phyloP scores from a whole-genome alignment of 2,888 invertebrate species.

The Linyphia triangularis region DNA sequence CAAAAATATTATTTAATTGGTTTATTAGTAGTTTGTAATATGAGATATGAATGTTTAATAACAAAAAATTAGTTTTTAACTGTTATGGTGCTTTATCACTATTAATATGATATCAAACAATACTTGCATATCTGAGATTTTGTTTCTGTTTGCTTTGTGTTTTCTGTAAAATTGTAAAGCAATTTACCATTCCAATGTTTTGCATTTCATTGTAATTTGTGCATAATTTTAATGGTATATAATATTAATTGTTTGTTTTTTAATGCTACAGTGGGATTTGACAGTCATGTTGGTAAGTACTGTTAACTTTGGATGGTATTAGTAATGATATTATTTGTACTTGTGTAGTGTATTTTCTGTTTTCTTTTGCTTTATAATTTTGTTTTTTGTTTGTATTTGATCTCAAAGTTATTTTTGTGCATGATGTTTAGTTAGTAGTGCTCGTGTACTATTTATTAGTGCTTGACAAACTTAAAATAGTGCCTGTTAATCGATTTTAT shows the following conservation, averaged over 20 bases:
- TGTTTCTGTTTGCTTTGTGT: neutral
- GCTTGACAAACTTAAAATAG: neutral
- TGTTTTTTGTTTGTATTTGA: no score
- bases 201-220: neutral
- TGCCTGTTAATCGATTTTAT: no score
- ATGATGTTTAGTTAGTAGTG: no score
- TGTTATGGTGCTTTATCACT: no score
- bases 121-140: no score
- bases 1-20: no score
- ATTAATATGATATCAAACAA: no score
- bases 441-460: neutral
- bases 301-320: conserved; percentile 35
- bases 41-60: no score
- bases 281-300: conserved; percentile 75
- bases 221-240: neutral
- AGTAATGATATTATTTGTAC: neutral
- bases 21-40: no score
- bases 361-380: neutral
- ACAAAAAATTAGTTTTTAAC: no score
- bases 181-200: neutral
- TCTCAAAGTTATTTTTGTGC: neutral
- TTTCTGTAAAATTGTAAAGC: neutral
- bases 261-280: conserved; percentile 75
- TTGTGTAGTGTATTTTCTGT: neutral
- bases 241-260: conserved; percentile 65